These are phyloP conservation scores for Drosophila gunungcola DNA, from an alignment of 1,140 invertebrate genomes.

Conservation along the genomic window DNA sequence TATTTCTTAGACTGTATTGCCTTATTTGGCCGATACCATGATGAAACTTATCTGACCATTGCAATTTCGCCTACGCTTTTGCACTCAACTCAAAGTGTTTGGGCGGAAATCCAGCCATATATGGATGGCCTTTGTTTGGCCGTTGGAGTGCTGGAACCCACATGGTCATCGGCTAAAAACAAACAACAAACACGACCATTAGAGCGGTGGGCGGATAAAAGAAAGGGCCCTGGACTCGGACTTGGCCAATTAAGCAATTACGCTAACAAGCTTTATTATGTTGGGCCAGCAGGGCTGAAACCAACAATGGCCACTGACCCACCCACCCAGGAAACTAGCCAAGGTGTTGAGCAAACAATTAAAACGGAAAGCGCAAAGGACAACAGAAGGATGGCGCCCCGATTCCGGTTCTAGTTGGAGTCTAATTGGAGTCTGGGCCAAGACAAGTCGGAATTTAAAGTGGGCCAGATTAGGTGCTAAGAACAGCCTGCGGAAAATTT, in stretches of 20 bases:
- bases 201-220: conserved; percentile 14
- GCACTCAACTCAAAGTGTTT: conserved; percentile 41
- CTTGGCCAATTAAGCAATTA: conserved; percentile 79
- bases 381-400: conserved; percentile 12
- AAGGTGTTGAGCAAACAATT: conserved; percentile 78
- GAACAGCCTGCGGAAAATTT: conserved; percentile 52
- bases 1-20: not conserved
- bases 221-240: conserved; percentile 31
- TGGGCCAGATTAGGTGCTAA: conserved; percentile 62
- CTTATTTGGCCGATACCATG: not conserved
- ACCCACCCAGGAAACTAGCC: conserved; percentile 43
- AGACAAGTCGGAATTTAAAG: conserved; percentile 54
- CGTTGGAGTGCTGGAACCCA: conserved; percentile 43
- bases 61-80: conserved; percentile 61
- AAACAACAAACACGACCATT: conserved; percentile 64
- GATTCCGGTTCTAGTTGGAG: conserved; percentile 2
- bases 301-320: conserved; percentile 32
- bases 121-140: conserved; percentile 27
- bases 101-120: conserved; percentile 44
- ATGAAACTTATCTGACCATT: conserved; percentile 41
- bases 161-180: conserved; percentile 70
- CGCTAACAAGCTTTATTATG: conserved; percentile 81
- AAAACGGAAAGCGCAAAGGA: conserved; percentile 48
- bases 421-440: conserved; percentile 1
- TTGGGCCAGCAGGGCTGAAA: conserved; percentile 36